These are phyloP conservation scores for Cerceris ruficornis DNA, from an alignment of 2,888 invertebrate genomes.

Conservation along the genomic window DNA sequence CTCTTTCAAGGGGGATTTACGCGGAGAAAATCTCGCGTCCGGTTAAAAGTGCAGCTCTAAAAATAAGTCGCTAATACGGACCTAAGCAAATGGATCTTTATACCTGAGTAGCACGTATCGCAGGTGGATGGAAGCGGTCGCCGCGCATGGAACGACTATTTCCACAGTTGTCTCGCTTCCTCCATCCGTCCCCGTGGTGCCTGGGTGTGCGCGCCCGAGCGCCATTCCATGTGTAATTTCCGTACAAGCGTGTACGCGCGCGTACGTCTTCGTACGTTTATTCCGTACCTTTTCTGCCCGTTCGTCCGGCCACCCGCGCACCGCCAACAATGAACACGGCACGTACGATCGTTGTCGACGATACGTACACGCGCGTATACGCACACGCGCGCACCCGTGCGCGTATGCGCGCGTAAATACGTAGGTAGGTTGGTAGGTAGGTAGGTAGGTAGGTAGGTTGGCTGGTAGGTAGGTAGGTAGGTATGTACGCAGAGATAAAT, in stretches of 20 bases:
- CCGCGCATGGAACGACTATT: conserved; percentile 50
- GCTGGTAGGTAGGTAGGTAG: background rate
- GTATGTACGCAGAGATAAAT: conserved; percentile 52
- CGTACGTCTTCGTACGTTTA: conserved; percentile 27
- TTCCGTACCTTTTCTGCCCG: conserved; percentile 44
- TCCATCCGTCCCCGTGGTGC: conserved; percentile 35
- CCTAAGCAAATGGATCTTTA: conserved; percentile 63
- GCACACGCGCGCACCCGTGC: background rate
- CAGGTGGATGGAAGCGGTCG: conserved; percentile 65
- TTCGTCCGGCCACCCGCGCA: conserved; percentile 63
- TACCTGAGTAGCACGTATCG: conserved; percentile 59
- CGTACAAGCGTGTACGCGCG: background rate
- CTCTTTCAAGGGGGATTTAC: conserved; percentile 3
- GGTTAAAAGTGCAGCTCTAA: conserved; percentile 20
- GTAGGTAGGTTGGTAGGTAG: background rate
- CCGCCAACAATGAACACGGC: conserved; percentile 58
- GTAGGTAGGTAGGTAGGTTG: background rate
- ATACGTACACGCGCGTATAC: conserved; percentile 11
- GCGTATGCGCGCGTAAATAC: background rate
- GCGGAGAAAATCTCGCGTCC: conserved; percentile 4
- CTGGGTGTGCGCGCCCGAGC: too few relatives aligned
- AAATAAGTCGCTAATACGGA: conserved; percentile 49
- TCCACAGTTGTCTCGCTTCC: conserved; percentile 48
- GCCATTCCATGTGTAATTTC: background rate
- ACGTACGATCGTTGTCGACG: conserved; percentile 59